phyloP scores from a whole-genome alignment of 2,888 invertebrate species.

The Drosophila buzzatii region DNA sequence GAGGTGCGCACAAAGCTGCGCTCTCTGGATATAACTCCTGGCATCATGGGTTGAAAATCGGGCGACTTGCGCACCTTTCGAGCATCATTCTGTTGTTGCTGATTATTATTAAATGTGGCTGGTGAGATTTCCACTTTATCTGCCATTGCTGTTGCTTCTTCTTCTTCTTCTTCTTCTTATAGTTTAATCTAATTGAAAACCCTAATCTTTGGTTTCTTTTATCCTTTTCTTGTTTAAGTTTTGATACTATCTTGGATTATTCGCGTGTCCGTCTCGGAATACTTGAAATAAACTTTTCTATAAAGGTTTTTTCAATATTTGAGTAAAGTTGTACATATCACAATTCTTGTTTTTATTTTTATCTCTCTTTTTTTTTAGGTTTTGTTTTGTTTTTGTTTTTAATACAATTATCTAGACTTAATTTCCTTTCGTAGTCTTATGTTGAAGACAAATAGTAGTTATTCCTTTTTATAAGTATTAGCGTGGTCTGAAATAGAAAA shows the following conservation, averaged over 20 bases:
- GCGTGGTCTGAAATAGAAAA: conserved; percentile 65
- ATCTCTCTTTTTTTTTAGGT: conserved; percentile 15
- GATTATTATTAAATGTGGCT: conserved; percentile 60
- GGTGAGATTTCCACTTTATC: conserved; percentile 83
- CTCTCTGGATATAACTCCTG: conserved; percentile 88
- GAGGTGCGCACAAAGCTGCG: conserved; percentile 89
- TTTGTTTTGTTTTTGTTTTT: conserved; percentile 34
- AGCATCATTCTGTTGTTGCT: conserved; percentile 71
- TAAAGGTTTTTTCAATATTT: conserved; percentile 72
- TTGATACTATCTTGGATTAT: conserved; percentile 30
- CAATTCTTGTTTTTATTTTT: conserved; percentile 60
- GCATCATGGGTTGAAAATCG: conserved; percentile 82
- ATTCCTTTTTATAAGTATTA: conserved; percentile 38
- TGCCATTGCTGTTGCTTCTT: conserved; percentile 74
- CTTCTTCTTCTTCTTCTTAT: conserved; percentile 30
- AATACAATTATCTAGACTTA: conserved; percentile 58
- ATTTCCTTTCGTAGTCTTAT: conserved; percentile 58
- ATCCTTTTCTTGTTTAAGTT: background rate
- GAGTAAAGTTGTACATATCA: conserved; percentile 81
- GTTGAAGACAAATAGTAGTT: conserved; percentile 55
- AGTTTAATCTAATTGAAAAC: conserved; percentile 55
- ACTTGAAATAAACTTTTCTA: conserved; percentile 63
- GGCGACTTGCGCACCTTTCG: conserved; percentile 84
- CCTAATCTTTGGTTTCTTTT: conserved; percentile 70
- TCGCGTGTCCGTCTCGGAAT: conserved; percentile 41